Evolutionary conservation across 2,797 vertebrate species (phyloP), one percentile per base, ranked within the genome.

Genomic region (Periophthalmus magnuspinnatus): DNA sequence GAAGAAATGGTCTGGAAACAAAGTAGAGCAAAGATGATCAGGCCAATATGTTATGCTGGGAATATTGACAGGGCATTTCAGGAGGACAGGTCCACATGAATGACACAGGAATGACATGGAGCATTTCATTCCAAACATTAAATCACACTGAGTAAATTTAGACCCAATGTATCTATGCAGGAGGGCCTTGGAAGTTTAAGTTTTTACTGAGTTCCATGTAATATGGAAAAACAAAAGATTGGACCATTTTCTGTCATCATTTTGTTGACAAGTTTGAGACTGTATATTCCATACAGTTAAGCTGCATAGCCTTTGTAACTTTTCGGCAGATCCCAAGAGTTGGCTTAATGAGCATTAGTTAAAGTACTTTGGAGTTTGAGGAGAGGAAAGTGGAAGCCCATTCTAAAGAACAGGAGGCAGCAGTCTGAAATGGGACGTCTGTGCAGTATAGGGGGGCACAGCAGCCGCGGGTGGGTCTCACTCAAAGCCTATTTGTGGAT

Each of bases 401-500:
- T 85, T 57, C 78, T 36, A 74, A 74, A 70, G 79, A 75, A 65
- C 72, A 83, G 76, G 69, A 48, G 74, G 28, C 65, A 69, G 58
- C 73, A 77, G 78, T 74, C 69, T 81, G 68, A 83, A 77, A 81
- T 80, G 78, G 78, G 83, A 81, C 67, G 58, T 76, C 75, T 75
- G 77, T 76, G 77, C 72, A 68, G 55, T 28, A 57, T 5, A 65
- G 72, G 71, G 81, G 56, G 82, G 83, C 84, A 88, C 87, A 75
- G 86, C 88, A 84, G 86, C 85, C 84, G 80, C 84, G 85, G 89
- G 90, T 91, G 88, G 88, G 86, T 91, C 87, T 85, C 75, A 60
- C 81, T 84, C 84, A 92, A 92, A 92, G 89, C 89, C 87, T 92
- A 92, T 93, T 92, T 93, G 88, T 88, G 85, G 92, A 94, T 94